Evolutionary conservation across 2,797 vertebrate genomes (phyloP).

Genomic region (Hyperoplus lanceolatus): DNA sequence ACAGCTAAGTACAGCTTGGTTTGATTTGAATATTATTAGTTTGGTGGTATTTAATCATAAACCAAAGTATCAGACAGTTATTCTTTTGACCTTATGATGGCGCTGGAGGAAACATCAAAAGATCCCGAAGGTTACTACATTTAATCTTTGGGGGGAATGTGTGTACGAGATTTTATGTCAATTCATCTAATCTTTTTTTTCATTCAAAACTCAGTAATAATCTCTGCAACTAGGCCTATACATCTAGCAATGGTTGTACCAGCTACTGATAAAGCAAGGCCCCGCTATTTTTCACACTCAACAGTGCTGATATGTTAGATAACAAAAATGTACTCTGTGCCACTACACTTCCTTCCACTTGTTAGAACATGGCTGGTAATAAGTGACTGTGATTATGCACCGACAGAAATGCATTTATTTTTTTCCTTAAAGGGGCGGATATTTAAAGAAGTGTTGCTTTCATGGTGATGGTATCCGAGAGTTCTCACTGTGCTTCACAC

Average conservation of each 20-base stretch:
- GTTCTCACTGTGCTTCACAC: constrained; percentile 64
- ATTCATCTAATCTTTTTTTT: background rate
- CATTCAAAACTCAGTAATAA: background rate
- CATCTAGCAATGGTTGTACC: background rate
- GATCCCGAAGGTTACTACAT: background rate
- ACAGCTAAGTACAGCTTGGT: background rate
- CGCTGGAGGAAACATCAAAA: background rate
- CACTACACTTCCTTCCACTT: constrained; percentile 4
- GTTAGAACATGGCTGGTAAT: constrained; percentile 12
- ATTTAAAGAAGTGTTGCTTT: constrained; percentile 71
- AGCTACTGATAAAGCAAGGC: background rate
- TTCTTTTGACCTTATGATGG: background rate
- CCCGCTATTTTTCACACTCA: background rate
- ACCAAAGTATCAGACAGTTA: background rate
- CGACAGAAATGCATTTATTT: constrained; percentile 32
- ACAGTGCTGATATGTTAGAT: constrained; percentile 15
- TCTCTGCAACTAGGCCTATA: no score
- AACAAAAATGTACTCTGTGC: constrained; percentile 23
- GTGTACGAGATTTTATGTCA: background rate
- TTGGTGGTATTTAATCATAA: background rate
- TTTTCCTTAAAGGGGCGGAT: constrained; percentile 35
- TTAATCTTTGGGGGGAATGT: background rate
- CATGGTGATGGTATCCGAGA: constrained; percentile 54
- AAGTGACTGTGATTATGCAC: constrained; percentile 24
- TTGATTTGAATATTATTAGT: background rate